Percentiles rank a stretch among this genome's conserved stretches.
These are phyloP conservation scores for Siniperca obscura DNA, from an alignment of 2,797 vertebrate species.

Conservation along the genomic window DNA sequence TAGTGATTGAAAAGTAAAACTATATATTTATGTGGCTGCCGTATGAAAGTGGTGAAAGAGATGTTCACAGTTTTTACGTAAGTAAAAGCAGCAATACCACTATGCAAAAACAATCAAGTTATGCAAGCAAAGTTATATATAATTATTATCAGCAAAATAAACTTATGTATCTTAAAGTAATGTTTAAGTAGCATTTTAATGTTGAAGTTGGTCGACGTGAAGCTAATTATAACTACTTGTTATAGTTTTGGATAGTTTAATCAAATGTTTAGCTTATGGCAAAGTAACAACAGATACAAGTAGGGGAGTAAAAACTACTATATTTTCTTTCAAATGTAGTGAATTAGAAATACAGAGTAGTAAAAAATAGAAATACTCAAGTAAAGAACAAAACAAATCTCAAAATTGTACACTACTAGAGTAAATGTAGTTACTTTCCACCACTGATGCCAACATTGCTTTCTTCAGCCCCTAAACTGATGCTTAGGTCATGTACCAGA, in stretches of 20 bases:
- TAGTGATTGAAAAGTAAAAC: background rate
- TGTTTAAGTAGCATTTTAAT: background rate
- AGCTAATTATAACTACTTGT: background rate
- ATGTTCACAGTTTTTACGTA: too few species aligned
- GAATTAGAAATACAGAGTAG: background rate
- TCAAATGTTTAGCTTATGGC: background rate
- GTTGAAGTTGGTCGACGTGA: background rate
- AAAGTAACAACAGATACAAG: background rate
- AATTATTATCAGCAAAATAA: background rate
- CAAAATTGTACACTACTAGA: background rate
- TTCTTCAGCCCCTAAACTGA: background rate
- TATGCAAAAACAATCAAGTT: background rate
- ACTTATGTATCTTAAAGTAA: background rate
- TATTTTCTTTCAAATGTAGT: background rate
- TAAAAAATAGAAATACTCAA: too few species aligned
- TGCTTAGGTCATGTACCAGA: background rate
- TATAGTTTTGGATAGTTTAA: background rate
- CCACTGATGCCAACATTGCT: background rate
- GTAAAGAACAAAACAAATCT: too few species aligned
- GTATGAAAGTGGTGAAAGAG: background rate
- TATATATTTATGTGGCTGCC: background rate
- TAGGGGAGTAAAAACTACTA: background rate
- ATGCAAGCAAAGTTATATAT: background rate
- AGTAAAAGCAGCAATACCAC: background rate
- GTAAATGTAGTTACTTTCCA: background rate